Evolutionary conservation across 2,888 invertebrate species (phyloP).

Genomic region (Acanthosoma haemorrhoidale): DNA sequence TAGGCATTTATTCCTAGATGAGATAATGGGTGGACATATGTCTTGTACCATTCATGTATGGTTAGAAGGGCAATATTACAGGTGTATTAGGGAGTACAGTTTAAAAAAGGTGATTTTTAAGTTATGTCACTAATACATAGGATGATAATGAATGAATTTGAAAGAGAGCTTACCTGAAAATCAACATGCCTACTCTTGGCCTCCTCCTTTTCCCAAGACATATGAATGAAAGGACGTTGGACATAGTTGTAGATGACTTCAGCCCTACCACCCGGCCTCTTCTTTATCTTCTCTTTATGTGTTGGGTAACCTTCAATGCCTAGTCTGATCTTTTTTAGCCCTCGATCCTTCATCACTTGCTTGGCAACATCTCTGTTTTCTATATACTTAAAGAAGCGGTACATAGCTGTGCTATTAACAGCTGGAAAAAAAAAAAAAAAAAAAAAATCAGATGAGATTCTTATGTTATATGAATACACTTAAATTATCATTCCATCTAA

Average conservation of each 20-base stretch:
- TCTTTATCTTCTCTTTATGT: conserved; percentile 97
- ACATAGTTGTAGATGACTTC: conserved; percentile 99
- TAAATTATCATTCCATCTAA: no score
- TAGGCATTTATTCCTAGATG: no score
- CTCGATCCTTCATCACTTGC: conserved; percentile 96
- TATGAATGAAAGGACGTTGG: conserved; percentile 96
- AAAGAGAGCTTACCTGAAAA: conserved; percentile 54
- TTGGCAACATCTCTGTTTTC: conserved; percentile 99
- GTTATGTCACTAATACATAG: no score
- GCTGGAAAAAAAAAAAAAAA: conserved; percentile 53
- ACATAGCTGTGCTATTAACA: conserved; percentile 89
- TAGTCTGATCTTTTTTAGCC: conserved; percentile 94
- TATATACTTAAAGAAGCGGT: conserved; percentile 98
- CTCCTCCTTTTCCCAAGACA: conserved; percentile 99
- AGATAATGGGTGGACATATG: no score
- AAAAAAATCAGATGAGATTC: no score
- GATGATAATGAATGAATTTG: not conserved
- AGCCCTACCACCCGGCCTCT: conserved; percentile 86
- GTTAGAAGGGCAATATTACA: no score
- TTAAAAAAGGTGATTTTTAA: no score
- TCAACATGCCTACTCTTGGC: conserved; percentile 98
- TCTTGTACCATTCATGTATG: no score
- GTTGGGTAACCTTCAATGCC: conserved; percentile 99
- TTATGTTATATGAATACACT: no score
- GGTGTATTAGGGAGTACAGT: no score